Conservation (phyloP, 2,797 vertebrate species). For the Pogonophryne albipinna region DNA sequence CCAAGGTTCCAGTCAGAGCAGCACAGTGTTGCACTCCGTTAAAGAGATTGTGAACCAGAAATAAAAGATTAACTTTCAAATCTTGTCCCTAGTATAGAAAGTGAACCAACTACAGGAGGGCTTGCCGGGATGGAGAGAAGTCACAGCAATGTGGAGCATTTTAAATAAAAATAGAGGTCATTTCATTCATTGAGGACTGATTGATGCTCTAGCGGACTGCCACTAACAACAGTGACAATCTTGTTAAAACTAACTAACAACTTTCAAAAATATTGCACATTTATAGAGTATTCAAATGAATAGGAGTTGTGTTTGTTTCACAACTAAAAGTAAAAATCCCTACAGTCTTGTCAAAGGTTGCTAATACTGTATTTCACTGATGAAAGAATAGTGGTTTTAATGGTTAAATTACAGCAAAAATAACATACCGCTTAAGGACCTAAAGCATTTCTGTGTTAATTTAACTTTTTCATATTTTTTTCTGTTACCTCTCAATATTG, state of each 20-base stretch:
- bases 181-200: constrained; percentile 29
- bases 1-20: constrained; percentile 72
- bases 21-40: constrained; percentile 50
- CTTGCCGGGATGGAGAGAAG: constrained; percentile 37
- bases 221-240: not conserved
- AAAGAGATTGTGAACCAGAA: constrained; percentile 70
- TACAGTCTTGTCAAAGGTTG: not conserved
- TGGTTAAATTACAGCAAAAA: not conserved
- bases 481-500: too few species aligned
- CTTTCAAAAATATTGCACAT: not conserved
- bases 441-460: not conserved
- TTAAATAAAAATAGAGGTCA: constrained; percentile 47
- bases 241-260: not conserved
- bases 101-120: constrained; percentile 52
- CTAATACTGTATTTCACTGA: not conserved
- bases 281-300: not conserved
- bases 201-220: not conserved
- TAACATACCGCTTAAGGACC: not conserved
- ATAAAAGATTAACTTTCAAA: constrained; percentile 75
- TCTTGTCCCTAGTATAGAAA: constrained; percentile 56
- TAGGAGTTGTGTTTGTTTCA: not conserved
- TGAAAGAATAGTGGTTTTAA: not conserved
- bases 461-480: too few species aligned
- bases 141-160: constrained; percentile 46
- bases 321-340: not conserved